Base-by-base conservation (phyloP, 2,113 vertebrate species). In the Butorides virescens region DNA sequence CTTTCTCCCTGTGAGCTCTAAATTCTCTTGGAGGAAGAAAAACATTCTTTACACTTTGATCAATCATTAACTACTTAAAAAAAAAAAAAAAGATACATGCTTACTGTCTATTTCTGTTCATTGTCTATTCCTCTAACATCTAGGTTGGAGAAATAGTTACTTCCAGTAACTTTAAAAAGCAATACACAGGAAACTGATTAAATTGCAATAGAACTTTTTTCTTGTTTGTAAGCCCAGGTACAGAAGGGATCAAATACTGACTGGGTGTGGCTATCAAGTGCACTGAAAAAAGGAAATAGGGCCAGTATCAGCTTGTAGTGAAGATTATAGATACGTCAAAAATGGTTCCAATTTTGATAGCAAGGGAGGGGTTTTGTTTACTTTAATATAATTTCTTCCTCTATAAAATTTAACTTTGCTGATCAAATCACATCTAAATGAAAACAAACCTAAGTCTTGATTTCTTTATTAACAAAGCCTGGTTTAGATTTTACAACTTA, bases 1-100 rank as follows among this genome's bases (percentile, higher is more conserved):
- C 98, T 46, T 91, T 93, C 95, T 98, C 86, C 47, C 61, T 98
- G 90, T 98, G 97, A 82, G 88, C 96, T 82, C 98, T 96, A 68
- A 99, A 99, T 36, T 98, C 96, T 97, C 99, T 99, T 94, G 62
- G 90, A 80, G 13, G 19, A 95, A 9, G 46, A 82, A 83, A 75
- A 66, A 50, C 20, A 61, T 71, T 55, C 22, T 90, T 97, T 65
- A 95, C 58, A 88, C 22, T 82, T 86, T 13, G 42, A 53, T 20
- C 37, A 63, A 37, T 13, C 11, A 65, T 36, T 63, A 83, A 76
- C 20, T 50, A 56, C 19, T 36, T 22, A 25, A 42, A 42, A 85
- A 65, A 21, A 67, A 32, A 32, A 46, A 18, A 18, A 47, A 47
- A 75, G 22, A 85, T 15, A 77, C 5, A 34, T 27, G 61, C 34